A percentile compares a stretch with the other conserved stretches of the same genome.
These are phyloP conservation scores for Archegozetes longisetosus DNA, from an alignment of 1,140 invertebrate species.

Conservation along the genomic window DNA sequence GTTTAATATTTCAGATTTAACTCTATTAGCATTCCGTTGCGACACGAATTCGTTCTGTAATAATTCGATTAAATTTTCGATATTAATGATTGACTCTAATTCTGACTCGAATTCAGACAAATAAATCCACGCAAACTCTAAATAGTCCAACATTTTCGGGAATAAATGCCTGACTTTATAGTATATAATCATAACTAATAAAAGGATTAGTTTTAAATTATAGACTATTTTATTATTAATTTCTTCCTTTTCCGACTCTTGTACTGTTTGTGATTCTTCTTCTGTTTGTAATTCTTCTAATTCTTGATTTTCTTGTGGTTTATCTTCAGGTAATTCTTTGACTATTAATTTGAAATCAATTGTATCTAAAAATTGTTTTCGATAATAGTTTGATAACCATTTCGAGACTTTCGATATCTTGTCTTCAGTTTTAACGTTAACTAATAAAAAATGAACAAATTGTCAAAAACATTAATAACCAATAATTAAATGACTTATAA, in stretches of 20 bases:
- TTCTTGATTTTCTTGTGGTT: no score
- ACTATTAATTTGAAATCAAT: no score
- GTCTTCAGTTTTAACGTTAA: background rate
- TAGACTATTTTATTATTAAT: no score
- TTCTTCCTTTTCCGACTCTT: no score
- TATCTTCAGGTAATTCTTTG: no score
- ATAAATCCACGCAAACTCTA: background rate
- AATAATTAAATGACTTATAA: background rate
- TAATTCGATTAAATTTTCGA: slow-evolving; percentile 1
- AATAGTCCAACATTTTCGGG: background rate
- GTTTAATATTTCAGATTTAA: background rate
- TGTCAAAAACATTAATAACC: background rate
- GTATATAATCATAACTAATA: background rate
- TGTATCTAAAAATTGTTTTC: background rate
- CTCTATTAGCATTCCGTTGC: background rate
- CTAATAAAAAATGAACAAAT: background rate
- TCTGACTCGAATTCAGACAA: background rate
- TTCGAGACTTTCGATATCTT: background rate
- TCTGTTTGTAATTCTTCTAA: no score
- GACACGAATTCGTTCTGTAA: background rate
- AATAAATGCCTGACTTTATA: background rate
- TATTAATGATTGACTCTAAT: background rate
- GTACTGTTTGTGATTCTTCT: no score
- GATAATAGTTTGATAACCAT: background rate
- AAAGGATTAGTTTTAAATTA: background rate